Base-by-base conservation (phyloP, 2,888 invertebrate genomes). In the Cylloceria caligata region DNA sequence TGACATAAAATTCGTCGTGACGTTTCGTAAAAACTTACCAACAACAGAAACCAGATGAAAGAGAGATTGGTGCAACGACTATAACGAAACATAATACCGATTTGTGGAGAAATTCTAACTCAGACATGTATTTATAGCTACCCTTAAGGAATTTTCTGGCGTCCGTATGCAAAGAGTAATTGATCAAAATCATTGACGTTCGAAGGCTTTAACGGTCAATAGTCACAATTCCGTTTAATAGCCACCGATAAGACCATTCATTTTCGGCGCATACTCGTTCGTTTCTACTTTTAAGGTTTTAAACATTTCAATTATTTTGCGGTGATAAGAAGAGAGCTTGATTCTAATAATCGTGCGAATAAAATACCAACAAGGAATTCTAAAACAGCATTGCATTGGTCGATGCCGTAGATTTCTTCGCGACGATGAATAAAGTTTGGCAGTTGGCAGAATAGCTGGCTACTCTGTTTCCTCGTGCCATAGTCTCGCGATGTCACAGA, bases 401-500 rank as follows among this genome's bases (percentile, higher is more conserved):
- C 79, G 82, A 21, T 64, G 55, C 27, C 11, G 67, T 27, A 83
- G 82, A 72, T 75, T 42, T 67, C 79, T 60, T 68, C 67, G n/a
- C 27, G 19, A 24, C 3, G 19, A 21, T 24, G 45, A 52, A 74
- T 19, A 1, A 39, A n/a, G 27, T 36, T 72, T 76, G 75, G 79
- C 82, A 52, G 75, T 72, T 79, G 82, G 82, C 62, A 83, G 64
- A 79, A 45, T 39, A 62, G 80, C 47, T 75, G 65, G 49, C 49
- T 65, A 65, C 27, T n/a, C 57, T 72, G 47, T 30, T 11, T 4
- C 2, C 34, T 36, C 24, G 62, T 42, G 49, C 68, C 45, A 55
- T 55, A 69, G 36, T 52, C 73, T 69, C 64, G 39, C 16, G 21
- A 34, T 42, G 21, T 62, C 34, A 47, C 16, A 34, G 47, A 24